Evolutionary conservation across 23 tunicate species (phyloP), one percentile per base, ranked within the genome.

Genomic region (Halocynthia aurantium): DNA sequence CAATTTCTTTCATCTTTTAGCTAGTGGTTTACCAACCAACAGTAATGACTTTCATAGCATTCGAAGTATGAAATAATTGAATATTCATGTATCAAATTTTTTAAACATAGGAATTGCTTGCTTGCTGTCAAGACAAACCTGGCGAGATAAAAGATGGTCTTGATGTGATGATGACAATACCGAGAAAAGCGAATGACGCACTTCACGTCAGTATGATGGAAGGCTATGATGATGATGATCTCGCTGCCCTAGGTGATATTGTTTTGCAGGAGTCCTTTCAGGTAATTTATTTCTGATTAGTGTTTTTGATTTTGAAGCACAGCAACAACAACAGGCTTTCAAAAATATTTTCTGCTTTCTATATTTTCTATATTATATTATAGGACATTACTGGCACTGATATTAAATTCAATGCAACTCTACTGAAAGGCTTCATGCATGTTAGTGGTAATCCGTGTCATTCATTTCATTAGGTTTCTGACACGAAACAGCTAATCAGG

Each of bases 121-220:
- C 98, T 0, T 92, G 98, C 81, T 86, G 98, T 58, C 83, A 82
- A 40, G 80, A 79, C 51, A 88, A 82, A 44, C 77, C 71, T 52
- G 84, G 88, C 52, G 98, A 92, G 75, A 92, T 92, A 69, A 82
- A 92, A 20, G 98, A 92, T 50, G 98, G 98, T n/a, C 61, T 92
- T 67, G 92, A 92, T 11, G 98, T 92, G 72, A 92, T 92, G 98
- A 11, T 92, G 82, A 76, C 88, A 5, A 86, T 92, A 76, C 98
- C 98, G 19, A 63, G 85, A 18, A 73, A 83, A 50, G 98, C 98
- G 7, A 92, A 92, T 69, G 98, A 92, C 67, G 98, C 98, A 50
- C 82, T 92, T 0, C 92, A 92, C 62, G 81, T 92, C 11, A 73
- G 83, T 52, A 77, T 90, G 97, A 85, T 90, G 81, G 67, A 76